Conservation (phyloP, 2,888 invertebrate genomes). For the Antheraea yamamai region DNA sequence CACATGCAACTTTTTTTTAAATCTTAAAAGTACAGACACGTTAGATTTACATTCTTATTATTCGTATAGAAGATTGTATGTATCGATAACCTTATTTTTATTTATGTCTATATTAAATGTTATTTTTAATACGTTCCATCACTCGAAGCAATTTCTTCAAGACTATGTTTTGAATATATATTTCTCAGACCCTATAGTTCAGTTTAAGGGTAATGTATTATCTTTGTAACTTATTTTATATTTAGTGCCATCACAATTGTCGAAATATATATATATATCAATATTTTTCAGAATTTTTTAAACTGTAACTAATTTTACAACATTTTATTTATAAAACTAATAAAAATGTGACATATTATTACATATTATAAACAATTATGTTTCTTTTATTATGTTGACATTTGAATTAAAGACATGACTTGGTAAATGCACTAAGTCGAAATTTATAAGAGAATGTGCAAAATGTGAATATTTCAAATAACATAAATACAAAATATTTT, state of each 20-base stretch:
- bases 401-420: neutral
- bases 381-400: neutral
- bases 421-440: neutral
- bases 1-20: too few species aligned
- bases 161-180: too few species aligned
- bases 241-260: conserved; percentile 2
- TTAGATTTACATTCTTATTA: too few species aligned
- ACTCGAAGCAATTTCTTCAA: too few species aligned
- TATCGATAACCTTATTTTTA: too few species aligned
- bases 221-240: neutral
- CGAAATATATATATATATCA: neutral
- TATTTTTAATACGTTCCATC: too few species aligned
- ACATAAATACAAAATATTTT: neutral
- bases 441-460: neutral
- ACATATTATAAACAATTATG: neutral
- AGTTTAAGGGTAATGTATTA: neutral
- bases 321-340: neutral
- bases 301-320: neutral
- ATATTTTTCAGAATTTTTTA: neutral
- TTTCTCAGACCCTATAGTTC: too few species aligned
- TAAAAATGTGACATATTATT: neutral
- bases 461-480: neutral
- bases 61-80: too few species aligned
- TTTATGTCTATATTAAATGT: too few species aligned
- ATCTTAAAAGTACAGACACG: too few species aligned